Evolutionary conservation across 92 coral and sea anemone species (phyloP).

Genomic region (Montipora capitata): DNA sequence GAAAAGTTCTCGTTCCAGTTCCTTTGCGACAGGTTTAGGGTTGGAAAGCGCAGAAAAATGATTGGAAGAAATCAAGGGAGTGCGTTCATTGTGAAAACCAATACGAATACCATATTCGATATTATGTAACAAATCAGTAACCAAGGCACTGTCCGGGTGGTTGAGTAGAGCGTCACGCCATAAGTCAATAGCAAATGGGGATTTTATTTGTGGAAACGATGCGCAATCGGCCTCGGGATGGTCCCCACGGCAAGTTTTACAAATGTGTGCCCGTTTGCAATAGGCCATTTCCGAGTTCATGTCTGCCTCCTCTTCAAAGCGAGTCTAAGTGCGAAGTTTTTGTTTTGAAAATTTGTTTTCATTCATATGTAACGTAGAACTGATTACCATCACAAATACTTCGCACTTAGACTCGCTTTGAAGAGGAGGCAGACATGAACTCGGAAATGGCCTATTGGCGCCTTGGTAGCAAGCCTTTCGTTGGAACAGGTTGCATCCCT

Average conservation of each 20-base stretch:
- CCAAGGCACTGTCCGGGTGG: constrained; percentile 49
- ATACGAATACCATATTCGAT: constrained; percentile 25
- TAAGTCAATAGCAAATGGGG: constrained; percentile 2
- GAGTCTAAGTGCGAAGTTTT: too few relatives aligned
- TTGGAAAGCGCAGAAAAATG: constrained; percentile 14
- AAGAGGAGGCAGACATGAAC: too few relatives aligned
- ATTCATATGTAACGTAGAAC: too few relatives aligned
- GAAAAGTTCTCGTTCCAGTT: constrained; percentile 17
- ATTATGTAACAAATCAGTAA: neutral
- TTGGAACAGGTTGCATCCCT: too few relatives aligned
- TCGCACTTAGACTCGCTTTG: too few relatives aligned
- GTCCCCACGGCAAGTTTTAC: constrained; percentile 15
- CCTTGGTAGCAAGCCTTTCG: too few relatives aligned
- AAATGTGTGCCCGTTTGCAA: constrained; percentile 28
- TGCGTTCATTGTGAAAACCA: neutral
- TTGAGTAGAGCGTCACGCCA: constrained; percentile 6
- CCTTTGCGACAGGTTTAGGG: neutral
- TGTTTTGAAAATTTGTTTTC: too few relatives aligned
- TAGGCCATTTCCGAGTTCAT: too few relatives aligned
- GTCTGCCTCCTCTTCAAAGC: too few relatives aligned
- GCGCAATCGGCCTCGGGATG: constrained; percentile 24
- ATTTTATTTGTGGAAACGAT: neutral
- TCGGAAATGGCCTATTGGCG: too few relatives aligned
- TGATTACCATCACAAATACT: too few relatives aligned
- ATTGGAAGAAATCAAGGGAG: constrained; percentile 5